phyloP scores from a whole-genome alignment of 2,113 vertebrate species.

The Sisor rabdophorus region DNA sequence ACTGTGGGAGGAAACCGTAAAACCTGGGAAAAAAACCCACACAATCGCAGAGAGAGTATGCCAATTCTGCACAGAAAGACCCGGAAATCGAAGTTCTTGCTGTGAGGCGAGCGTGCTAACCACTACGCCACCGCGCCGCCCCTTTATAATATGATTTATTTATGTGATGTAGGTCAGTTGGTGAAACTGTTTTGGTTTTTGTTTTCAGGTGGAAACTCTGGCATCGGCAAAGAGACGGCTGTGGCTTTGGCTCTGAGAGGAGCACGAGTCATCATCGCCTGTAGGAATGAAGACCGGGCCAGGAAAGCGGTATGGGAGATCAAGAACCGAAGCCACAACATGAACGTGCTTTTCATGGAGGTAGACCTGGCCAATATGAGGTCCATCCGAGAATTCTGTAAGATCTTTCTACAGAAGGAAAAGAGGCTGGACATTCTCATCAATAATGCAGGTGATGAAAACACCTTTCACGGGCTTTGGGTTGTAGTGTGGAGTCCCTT shows the following conservation, averaged over 20 bases:
- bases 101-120: too few relatives aligned
- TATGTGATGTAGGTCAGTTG: neutral
- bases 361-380: slow-evolving; percentile 72
- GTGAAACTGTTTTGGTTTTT: neutral
- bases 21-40: too few relatives aligned
- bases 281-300: slow-evolving; percentile 62
- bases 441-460: slow-evolving; percentile 70
- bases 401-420: slow-evolving; percentile 67
- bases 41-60: too few relatives aligned
- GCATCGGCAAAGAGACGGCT: slow-evolving; percentile 73
- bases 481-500: neutral
- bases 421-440: slow-evolving; percentile 73
- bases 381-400: slow-evolving; percentile 68
- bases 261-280: slow-evolving; percentile 70
- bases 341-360: slow-evolving; percentile 66
- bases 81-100: too few relatives aligned
- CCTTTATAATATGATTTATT: neutral
- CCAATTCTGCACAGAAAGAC: too few relatives aligned
- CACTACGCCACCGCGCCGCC: too few relatives aligned
- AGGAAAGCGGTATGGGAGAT: slow-evolving; percentile 69
- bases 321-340: slow-evolving; percentile 64
- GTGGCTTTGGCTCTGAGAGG: slow-evolving; percentile 69
- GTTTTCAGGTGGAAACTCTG: slow-evolving; percentile 67
- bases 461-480: neutral
- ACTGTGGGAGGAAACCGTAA: too few relatives aligned